Percentiles rank a stretch among this genome's conserved stretches.
Conservation (phyloP, 2,888 invertebrate genomes). For the Cistogaster globosa region DNA sequence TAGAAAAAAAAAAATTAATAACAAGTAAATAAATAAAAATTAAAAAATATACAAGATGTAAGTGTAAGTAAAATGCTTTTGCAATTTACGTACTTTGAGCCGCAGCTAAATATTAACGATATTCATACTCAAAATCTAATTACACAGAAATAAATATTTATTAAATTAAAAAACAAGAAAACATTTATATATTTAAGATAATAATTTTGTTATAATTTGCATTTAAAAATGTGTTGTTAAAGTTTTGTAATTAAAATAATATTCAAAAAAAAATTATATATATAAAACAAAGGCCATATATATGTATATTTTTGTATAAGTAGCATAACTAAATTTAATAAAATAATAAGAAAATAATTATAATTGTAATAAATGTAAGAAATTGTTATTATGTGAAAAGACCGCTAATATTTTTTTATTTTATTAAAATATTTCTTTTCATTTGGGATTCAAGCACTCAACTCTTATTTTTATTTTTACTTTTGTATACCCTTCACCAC, state of each 20-base stretch:
- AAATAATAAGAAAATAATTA: slow-evolving; percentile 30
- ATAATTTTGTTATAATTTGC: slow-evolving; percentile 64
- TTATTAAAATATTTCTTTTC: not conserved
- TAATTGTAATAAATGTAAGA: slow-evolving; percentile 26
- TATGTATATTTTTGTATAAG: slow-evolving; percentile 67
- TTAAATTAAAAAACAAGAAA: not conserved
- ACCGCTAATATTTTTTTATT: not conserved
- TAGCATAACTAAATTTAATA: slow-evolving; percentile 60
- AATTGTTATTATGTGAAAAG: slow-evolving; percentile 48
- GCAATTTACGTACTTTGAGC: no score
- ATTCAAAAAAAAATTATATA: not conserved
- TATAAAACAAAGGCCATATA: not conserved
- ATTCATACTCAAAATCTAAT: slow-evolving; percentile 9
- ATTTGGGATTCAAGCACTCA: no score
- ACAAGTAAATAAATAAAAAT: no score
- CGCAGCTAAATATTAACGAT: no score
- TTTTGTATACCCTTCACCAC: no score
- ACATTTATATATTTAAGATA: not conserved
- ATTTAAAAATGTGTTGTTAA: slow-evolving; percentile 69
- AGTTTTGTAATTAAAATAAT: slow-evolving; percentile 51
- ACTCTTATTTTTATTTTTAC: no score
- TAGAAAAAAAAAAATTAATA: no score
- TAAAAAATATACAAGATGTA: no score
- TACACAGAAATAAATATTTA: not conserved
- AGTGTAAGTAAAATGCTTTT: no score